Conservation (phyloP, 2,113 vertebrate species). For the Aphyosemion australe region DNA sequence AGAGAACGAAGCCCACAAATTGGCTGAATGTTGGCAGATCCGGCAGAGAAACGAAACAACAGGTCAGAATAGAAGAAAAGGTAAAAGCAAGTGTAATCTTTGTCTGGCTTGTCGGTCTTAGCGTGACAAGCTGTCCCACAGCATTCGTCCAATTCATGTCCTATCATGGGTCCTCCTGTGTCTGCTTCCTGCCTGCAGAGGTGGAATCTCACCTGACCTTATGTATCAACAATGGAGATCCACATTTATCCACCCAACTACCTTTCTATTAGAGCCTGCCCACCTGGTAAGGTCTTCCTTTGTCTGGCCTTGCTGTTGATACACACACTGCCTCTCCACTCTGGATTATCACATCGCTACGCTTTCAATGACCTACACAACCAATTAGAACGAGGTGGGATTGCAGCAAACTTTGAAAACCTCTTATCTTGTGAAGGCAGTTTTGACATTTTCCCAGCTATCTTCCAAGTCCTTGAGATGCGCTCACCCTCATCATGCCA, state of each 20-base stretch:
- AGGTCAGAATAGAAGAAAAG: conserved; percentile 23
- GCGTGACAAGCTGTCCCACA: conserved; percentile 37
- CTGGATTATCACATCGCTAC: too few relatives aligned
- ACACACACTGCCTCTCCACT: background rate
- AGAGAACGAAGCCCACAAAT: background rate
- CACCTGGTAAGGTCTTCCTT: background rate
- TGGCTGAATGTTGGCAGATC: conserved; percentile 34
- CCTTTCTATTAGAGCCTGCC: conserved; percentile 8
- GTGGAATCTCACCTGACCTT: conserved; percentile 35
- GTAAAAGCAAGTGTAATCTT: conserved; percentile 29
- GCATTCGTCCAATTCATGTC: conserved; percentile 24
- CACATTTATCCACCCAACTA: conserved; percentile 2
- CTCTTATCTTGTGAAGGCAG: too few relatives aligned
- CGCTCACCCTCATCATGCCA: too few relatives aligned
- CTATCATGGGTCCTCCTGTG: background rate
- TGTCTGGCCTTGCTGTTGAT: background rate
- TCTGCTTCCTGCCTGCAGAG: conserved; percentile 16
- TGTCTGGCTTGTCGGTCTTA: conserved; percentile 39
- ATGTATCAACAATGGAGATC: conserved; percentile 17
- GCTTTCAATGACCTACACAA: too few relatives aligned
- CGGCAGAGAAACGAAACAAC: conserved; percentile 29
- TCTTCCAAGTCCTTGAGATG: too few relatives aligned
- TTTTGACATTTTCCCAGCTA: too few relatives aligned
- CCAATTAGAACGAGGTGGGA: too few relatives aligned
- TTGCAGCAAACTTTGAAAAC: too few relatives aligned